Evolutionary conservation across 2,888 invertebrate species (phyloP).

Genomic region (Nemurella pictetii): DNA sequence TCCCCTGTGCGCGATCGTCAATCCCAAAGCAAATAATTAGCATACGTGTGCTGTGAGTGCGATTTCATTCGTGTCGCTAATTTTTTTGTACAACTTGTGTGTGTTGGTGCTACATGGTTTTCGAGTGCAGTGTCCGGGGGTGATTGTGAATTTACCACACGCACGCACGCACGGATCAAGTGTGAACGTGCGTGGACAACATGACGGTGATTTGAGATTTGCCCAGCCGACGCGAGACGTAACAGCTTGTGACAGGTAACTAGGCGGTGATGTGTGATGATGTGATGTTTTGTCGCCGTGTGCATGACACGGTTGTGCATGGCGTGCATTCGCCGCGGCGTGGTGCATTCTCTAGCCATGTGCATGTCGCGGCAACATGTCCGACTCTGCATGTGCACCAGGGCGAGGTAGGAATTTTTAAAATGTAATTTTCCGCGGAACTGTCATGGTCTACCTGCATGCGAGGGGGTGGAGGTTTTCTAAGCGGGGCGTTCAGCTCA

Average conservation of each 20-base stretch:
- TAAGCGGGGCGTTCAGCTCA: no score
- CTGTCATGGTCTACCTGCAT: no score
- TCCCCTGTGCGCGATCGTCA: background rate
- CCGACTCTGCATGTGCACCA: background rate
- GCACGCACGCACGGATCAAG: background rate
- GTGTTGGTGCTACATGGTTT: background rate
- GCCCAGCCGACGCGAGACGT: background rate
- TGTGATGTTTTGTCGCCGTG: background rate
- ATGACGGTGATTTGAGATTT: background rate
- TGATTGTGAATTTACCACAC: background rate
- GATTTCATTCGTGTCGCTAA: background rate
- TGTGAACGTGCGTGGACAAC: background rate
- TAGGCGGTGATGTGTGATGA: background rate
- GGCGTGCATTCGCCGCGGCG: background rate
- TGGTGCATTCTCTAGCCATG: background rate
- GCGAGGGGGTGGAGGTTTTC: no score
- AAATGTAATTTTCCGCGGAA: background rate
- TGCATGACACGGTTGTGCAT: background rate
- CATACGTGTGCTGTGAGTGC: background rate
- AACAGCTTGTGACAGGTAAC: background rate
- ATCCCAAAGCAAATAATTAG: background rate
- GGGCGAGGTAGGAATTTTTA: background rate
- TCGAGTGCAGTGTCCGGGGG: background rate
- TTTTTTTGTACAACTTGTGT: background rate
- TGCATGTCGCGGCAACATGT: background rate